These are phyloP conservation scores for Abrostola tripartita DNA, from an alignment of 2,888 invertebrate genomes.

Conservation along the genomic window DNA sequence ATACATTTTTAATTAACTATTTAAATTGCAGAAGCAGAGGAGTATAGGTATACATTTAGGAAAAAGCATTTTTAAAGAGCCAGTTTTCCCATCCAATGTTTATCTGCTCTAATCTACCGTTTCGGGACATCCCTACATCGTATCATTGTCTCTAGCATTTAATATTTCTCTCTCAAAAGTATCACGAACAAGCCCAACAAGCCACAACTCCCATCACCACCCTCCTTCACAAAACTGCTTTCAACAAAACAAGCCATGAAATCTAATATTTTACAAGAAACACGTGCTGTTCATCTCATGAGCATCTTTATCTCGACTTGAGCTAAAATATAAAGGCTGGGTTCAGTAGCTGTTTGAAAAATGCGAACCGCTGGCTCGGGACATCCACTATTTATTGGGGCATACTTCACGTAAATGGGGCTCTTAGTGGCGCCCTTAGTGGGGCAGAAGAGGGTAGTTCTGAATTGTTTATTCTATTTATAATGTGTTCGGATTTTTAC, in stretches of 20 bases:
- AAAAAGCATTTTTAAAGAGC: no score
- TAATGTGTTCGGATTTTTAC: slow-evolving; percentile 57
- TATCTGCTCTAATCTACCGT: no score
- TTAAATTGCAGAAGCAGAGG: no score
- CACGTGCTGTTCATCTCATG: slow-evolving; percentile 46
- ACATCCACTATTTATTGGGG: slow-evolving; percentile 74
- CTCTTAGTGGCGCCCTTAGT: slow-evolving; percentile 64
- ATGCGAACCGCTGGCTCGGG: slow-evolving; percentile 61
- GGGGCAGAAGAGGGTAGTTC: slow-evolving; percentile 29
- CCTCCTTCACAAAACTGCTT: slow-evolving; percentile 6
- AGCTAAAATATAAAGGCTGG: slow-evolving; percentile 58
- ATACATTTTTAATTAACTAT: no score
- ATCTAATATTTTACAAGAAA: slow-evolving; percentile 44
- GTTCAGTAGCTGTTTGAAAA: slow-evolving; percentile 67
- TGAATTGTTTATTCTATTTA: slow-evolving; percentile 69
- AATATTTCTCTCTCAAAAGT: neutral
- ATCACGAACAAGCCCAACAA: neutral
- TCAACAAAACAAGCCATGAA: slow-evolving; percentile 33
- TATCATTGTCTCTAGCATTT: neutral
- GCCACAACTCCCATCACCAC: slow-evolving; percentile 3
- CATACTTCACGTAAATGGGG: slow-evolving; percentile 77
- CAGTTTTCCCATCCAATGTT: no score
- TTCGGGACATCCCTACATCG: no score
- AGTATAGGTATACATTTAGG: no score
- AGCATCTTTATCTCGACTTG: slow-evolving; percentile 54